A percentile compares a stretch with the other conserved stretches of the same genome.
These are phyloP conservation scores for Eumeta japonica DNA, from an alignment of 1,140 invertebrate genomes.

Conservation along the genomic window DNA sequence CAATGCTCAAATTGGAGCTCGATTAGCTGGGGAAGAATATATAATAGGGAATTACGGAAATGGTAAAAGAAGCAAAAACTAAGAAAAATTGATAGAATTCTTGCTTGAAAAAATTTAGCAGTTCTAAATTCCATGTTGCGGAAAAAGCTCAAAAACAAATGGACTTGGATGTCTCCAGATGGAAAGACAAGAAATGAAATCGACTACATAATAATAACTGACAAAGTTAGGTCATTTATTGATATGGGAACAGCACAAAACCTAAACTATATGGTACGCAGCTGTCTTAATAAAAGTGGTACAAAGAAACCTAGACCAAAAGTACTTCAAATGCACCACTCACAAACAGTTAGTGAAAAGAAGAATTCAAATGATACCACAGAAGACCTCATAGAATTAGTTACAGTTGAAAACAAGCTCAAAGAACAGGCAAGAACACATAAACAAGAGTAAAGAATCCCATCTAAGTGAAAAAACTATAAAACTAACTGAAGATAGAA, in stretches of 20 bases:
- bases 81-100: too few relatives aligned
- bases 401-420: conserved; percentile 12
- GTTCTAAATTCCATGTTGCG: too few relatives aligned
- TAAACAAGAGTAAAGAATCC: conserved; percentile 9
- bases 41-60: too few relatives aligned
- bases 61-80: too few relatives aligned
- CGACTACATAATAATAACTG: conserved; percentile 23
- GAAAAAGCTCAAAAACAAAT: too few relatives aligned
- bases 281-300: conserved; percentile 10
- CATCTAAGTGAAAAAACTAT: conserved; percentile 12
- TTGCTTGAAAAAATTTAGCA: too few relatives aligned
- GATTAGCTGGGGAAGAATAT: too few relatives aligned
- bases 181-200: too few relatives aligned
- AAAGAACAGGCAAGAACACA: conserved; percentile 8
- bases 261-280: conserved; percentile 24
- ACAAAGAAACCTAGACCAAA: conserved; percentile 15
- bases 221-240: conserved; percentile 14
- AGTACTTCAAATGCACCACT: conserved; percentile 7
- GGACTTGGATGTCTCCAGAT: too few relatives aligned
- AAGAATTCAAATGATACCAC: conserved; percentile 2
- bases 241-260: conserved; percentile 18
- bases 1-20: too few relatives aligned
- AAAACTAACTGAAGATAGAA: conserved; percentile 17
- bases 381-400: conserved; percentile 8
- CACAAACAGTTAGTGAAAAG: conserved; percentile 7